Evolutionary conservation across 2,797 vertebrate genomes (phyloP), one percentile per base, ranked within the genome.

Genomic region (Pseudochaenichthys georgianus): DNA sequence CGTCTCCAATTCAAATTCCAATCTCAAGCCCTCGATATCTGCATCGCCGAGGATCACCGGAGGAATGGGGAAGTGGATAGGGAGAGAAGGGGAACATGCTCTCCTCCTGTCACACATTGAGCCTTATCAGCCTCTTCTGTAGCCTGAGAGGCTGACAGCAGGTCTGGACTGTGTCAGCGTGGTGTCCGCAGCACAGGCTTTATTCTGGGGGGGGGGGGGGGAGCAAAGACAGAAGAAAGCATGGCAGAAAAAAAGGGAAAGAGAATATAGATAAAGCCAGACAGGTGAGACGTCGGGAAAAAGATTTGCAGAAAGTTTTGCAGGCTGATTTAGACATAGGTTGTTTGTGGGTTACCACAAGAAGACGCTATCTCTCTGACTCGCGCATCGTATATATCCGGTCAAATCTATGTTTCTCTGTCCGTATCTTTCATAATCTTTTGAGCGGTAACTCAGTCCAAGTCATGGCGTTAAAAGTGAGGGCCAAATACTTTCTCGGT

Each of bases 151-250:
- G 87, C 70, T 83, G 85, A 86, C 85, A 87, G 91, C 66, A 87
- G 86, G 80, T 89, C 93, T 95, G 94, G 92, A 86, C 73, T 90
- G 63, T 93, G 90, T 95, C 89, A 87, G 59, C 57, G 70, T 66
- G 80, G 75, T 87, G 84, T 88, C 86, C 87, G 87, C 71, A 43
- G 86, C 70, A 41, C 57, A 48, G 70, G 58, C 86, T 86, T 85
- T 82, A 86, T 83, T 82, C 70, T 64, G 23, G 23, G 23, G 23
- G 23, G 23, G 23, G 38, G 64, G 74, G 15, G 19, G 28, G 53
- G 57, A n/a, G 45, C 51, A 31, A 15, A 55, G 71, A 64, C 41
- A 38, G 16, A 13, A 70, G 28, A 69, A 7, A 23, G 50, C 34
- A n/a, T 13, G 45, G 7, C 52, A 42, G 45, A 48, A 47, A 45